Evolutionary conservation across 2,888 invertebrate genomes (phyloP).

Genomic region (Apodemia hepburni): DNA sequence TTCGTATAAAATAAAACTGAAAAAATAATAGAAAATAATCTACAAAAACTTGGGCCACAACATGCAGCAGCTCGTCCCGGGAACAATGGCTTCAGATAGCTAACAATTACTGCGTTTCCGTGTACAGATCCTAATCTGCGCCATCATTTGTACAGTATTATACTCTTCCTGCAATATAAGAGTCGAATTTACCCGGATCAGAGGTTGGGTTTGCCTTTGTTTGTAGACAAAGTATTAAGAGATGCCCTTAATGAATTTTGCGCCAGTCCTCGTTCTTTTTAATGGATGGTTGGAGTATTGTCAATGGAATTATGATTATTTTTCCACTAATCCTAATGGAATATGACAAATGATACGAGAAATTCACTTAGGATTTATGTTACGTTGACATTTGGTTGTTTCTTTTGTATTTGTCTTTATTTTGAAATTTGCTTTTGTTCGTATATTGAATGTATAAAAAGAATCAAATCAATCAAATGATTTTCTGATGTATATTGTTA

Average conservation of each 20-base stretch:
- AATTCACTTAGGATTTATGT: conserved; percentile 8
- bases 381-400: not conserved
- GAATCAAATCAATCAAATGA: too few relatives aligned
- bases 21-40: not conserved
- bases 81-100: conserved; percentile 52
- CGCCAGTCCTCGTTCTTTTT: conserved; percentile 24
- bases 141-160: conserved; percentile 39
- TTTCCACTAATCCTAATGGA: conserved; percentile 17
- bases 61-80: conserved; percentile 33
- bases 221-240: conserved; percentile 30
- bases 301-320: conserved; percentile 24
- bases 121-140: conserved; percentile 47
- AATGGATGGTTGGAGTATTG: conserved; percentile 21
- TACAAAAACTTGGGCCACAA: conserved; percentile 21
- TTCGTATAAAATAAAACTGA: too few relatives aligned
- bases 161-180: conserved; percentile 40
- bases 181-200: conserved; percentile 40
- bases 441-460: too few relatives aligned
- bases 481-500: too few relatives aligned
- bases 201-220: conserved; percentile 40
- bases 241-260: conserved; percentile 32
- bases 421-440: not conserved
- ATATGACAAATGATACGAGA: conserved; percentile 6
- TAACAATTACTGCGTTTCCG: conserved; percentile 56
- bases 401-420: conserved; percentile 31